Percentiles rank a stretch among this genome's conserved stretches.
Conservation (phyloP, 1,140 invertebrate species). For the Drosophila nannoptera region DNA sequence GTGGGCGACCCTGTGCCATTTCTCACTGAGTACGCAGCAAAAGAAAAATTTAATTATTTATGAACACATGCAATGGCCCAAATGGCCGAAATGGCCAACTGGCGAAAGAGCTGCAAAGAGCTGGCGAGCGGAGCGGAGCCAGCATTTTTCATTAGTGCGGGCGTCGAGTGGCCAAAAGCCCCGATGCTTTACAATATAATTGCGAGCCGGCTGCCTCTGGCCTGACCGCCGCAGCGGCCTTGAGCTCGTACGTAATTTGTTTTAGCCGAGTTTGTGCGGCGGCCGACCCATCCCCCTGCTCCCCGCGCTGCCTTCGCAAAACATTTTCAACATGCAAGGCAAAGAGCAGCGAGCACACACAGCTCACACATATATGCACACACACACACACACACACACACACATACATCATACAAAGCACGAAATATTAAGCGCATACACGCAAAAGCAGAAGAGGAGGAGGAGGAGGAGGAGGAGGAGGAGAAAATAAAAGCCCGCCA, state of each 20-base stretch:
- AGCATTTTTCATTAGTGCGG: constrained; percentile 68
- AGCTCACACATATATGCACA: constrained; percentile 20
- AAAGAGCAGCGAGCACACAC: constrained; percentile 43
- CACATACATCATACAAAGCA: constrained; percentile 44
- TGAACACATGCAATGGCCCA: constrained; percentile 64
- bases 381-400: constrained; percentile 8
- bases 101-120: neutral
- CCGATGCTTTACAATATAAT: constrained; percentile 67
- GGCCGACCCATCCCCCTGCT: neutral
- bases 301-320: constrained; percentile 1
- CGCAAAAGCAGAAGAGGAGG: constrained; percentile 46
- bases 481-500: constrained; percentile 5
- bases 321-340: constrained; percentile 67
- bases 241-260: constrained; percentile 71
- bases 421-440: constrained; percentile 67
- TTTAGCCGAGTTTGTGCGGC: constrained; percentile 51
- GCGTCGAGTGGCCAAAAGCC: constrained; percentile 39
- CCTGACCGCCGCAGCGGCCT: constrained; percentile 69
- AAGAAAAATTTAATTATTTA: constrained; percentile 72
- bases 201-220: constrained; percentile 52
- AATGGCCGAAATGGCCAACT: constrained; percentile 14
- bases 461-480: constrained; percentile 12
- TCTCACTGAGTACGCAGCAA: constrained; percentile 35
- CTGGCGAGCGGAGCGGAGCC: constrained; percentile 26
- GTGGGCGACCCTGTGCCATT: constrained; percentile 63